These are phyloP conservation scores for Sylvilagus floridanus DNA, from an alignment of 2,797 vertebrate genomes.

Conservation along the genomic window DNA sequence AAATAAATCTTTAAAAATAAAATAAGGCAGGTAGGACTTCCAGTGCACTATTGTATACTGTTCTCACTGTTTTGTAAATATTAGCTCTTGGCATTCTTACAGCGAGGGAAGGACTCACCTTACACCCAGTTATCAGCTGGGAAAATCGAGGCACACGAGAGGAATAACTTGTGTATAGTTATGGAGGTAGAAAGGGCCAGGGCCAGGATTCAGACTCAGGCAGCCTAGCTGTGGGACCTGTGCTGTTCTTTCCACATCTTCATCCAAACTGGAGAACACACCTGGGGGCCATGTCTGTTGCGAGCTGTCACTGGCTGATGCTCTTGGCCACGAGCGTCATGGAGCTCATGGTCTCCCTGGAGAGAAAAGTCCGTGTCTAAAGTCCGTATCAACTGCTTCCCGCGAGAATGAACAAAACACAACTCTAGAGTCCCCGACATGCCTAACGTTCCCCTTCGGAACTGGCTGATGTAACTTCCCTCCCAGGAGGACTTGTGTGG, in stretches of 20 bases:
- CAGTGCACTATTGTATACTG: neutral
- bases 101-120: neutral
- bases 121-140: neutral
- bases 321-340: neutral
- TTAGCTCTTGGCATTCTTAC: neutral
- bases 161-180: neutral
- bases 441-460: too few species aligned
- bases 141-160: neutral
- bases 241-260: neutral
- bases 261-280: neutral
- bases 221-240: neutral
- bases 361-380: slow-evolving; percentile 16
- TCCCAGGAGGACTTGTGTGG: neutral
- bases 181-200: neutral
- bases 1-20: neutral
- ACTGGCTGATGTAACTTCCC: too few species aligned
- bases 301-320: neutral
- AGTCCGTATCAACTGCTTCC: neutral
- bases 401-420: neutral
- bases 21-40: neutral
- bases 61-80: neutral
- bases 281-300: neutral
- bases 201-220: neutral
- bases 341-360: slow-evolving; percentile 4
- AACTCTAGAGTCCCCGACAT: neutral